Conservation (phyloP, 1,140 invertebrate species). For the Sarcophaga peregrina region DNA sequence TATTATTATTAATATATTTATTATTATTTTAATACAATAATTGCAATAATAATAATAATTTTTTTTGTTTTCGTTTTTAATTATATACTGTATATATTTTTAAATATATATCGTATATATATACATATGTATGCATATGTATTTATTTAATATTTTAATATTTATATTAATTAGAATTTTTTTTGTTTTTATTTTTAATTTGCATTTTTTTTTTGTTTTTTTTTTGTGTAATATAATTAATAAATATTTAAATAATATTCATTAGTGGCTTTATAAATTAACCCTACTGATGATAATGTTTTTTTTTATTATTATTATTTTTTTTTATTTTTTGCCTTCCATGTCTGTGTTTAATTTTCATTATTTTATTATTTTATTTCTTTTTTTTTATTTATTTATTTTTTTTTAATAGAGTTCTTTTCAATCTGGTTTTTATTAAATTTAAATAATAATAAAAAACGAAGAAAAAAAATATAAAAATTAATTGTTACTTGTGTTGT, state of each 20-base stretch:
- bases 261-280: constrained; percentile 40
- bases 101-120: constrained; percentile 15
- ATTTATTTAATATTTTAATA: constrained; percentile 25
- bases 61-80: constrained; percentile 34
- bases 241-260: constrained; percentile 39
- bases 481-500: constrained; percentile 15
- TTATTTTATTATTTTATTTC: constrained; percentile 23
- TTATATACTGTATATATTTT: neutral
- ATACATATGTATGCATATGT: constrained; percentile 10
- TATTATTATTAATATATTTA: constrained; percentile 23
- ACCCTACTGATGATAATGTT: neutral
- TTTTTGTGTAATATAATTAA: constrained; percentile 26
- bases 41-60: neutral
- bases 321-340: constrained; percentile 1
- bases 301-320: constrained; percentile 12
- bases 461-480: neutral
- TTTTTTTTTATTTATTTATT: neutral
- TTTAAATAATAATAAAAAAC: too few relatives aligned
- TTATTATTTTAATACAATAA: constrained; percentile 8
- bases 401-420: neutral
- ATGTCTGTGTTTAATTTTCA: neutral
- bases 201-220: neutral
- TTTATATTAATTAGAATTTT: constrained; percentile 18
- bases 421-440: too few relatives aligned
- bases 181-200: constrained; percentile 22